Conservation (phyloP, 37 sponge, comb jelly and placozoan species). For the Bolinopsis microptera region DNA sequence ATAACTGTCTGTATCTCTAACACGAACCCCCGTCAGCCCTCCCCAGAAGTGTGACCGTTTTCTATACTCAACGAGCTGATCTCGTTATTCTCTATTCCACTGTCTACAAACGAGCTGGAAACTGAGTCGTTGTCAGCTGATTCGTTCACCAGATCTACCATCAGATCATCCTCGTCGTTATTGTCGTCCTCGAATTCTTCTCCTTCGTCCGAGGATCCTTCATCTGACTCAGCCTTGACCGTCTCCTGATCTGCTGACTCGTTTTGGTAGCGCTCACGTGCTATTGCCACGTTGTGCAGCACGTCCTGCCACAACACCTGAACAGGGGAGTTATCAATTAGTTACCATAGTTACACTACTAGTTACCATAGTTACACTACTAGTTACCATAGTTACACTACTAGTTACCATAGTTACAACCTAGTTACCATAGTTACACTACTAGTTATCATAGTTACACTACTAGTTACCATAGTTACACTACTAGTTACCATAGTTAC, state of each 20-base stretch:
- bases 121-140: conserved; percentile 6
- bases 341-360: too few relatives aligned
- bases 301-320: conserved; percentile 30
- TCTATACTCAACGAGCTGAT: conserved; percentile 24
- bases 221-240: neutral
- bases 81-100: conserved; percentile 41
- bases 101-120: conserved; percentile 37
- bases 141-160: neutral
- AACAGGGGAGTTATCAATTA: too few relatives aligned
- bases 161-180: neutral
- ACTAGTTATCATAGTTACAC: too few relatives aligned
- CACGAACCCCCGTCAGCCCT: neutral
- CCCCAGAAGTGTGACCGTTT: conserved; percentile 43
- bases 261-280: neutral
- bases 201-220: conserved; percentile 42
- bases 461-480: too few relatives aligned
- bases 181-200: conserved; percentile 54
- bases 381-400: too few relatives aligned
- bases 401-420: too few relatives aligned
- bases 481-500: too few relatives aligned
- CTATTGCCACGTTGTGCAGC: neutral
- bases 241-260: neutral
- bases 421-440: too few relatives aligned
- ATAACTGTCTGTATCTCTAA: neutral
- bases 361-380: too few relatives aligned